phyloP scores from a whole-genome alignment of 1,140 invertebrate species.

The Bombus confusus region DNA sequence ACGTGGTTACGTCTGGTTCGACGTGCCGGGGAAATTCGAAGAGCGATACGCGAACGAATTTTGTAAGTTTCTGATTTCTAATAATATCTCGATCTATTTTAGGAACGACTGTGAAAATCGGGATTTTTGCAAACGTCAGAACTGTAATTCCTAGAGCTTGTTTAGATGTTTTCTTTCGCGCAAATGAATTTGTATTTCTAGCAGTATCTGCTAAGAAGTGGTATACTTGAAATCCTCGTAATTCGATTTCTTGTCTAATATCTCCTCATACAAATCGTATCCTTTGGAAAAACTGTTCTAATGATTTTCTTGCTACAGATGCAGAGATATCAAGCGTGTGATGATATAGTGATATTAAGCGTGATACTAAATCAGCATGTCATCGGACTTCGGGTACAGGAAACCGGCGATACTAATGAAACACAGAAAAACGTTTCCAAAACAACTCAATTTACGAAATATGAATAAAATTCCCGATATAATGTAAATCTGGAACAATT shows the following conservation, averaged over 20 bases:
- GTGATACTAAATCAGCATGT: background rate
- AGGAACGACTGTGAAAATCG: background rate
- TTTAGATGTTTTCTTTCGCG: background rate
- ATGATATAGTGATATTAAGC: background rate
- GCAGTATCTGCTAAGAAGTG: no score
- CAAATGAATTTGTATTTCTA: no score
- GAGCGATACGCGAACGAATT: background rate
- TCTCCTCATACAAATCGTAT: background rate
- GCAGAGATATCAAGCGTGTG: background rate
- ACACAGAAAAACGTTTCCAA: background rate
- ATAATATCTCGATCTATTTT: background rate
- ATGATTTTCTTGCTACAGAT: background rate
- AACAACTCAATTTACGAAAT: no score
- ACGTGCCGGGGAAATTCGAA: background rate
- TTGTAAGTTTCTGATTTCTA: background rate
- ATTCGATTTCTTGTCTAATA: background rate
- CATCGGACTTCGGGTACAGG: background rate
- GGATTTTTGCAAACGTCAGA: background rate
- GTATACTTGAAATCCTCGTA: background rate
- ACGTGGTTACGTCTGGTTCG: background rate
- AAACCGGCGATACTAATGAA: background rate
- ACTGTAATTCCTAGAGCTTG: no score
- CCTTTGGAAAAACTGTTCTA: background rate
- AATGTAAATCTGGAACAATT: no score
- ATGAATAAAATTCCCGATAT: no score